Conservation (phyloP, 92 coral and sea anemone species). For the Porites cylindrica region DNA sequence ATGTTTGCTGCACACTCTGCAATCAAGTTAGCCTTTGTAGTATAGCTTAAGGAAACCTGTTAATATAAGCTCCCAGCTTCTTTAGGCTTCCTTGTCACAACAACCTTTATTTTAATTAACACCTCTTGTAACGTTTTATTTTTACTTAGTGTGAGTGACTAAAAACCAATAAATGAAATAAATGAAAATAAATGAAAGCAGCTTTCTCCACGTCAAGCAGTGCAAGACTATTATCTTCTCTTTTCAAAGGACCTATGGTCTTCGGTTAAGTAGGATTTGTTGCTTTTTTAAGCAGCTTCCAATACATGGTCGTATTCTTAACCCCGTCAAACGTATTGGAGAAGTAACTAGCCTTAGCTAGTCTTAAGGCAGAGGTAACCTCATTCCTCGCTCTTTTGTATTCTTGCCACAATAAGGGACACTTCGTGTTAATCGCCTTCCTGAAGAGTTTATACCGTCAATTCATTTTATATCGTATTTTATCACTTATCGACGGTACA, state of each 20-base stretch:
- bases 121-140: too few relatives aligned
- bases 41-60: too few relatives aligned
- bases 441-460: conserved; percentile 4
- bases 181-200: too few relatives aligned
- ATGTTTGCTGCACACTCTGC: too few relatives aligned
- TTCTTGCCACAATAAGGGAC: conserved; percentile 3
- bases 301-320: conserved; percentile 34
- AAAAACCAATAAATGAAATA: too few relatives aligned
- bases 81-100: too few relatives aligned
- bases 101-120: too few relatives aligned
- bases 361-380: conserved; percentile 14
- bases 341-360: conserved; percentile 33
- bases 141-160: too few relatives aligned
- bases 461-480: conserved; percentile 13
- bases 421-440: not conserved
- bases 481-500: conserved; percentile 16
- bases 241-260: conserved; percentile 28
- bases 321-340: conserved; percentile 33
- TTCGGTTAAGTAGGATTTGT: conserved; percentile 17
- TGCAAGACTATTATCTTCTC: conserved; percentile 19
- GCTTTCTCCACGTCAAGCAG: not conserved
- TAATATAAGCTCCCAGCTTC: too few relatives aligned
- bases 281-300: conserved; percentile 37
- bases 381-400: conserved; percentile 35
- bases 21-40: too few relatives aligned